Evolutionary conservation across 2,888 invertebrate genomes (phyloP).

Genomic region (Eretmocerus hayati): DNA sequence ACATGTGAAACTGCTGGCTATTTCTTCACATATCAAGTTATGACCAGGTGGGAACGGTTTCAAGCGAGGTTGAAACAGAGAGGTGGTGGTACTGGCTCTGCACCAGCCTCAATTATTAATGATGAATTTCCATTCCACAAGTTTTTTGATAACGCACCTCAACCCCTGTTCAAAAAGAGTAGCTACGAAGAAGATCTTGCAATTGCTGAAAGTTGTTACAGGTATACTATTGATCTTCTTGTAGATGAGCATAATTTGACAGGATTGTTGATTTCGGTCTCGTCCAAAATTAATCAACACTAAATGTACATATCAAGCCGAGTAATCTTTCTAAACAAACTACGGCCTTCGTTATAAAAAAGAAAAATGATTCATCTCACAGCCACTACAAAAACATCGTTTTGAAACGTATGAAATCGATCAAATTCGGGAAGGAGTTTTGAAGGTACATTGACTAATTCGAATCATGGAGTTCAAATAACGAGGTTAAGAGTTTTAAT

Average conservation of each 20-base stretch:
- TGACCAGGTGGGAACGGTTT: slow-evolving; percentile 90
- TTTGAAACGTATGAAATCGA: too few relatives aligned
- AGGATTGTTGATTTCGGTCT: too few relatives aligned
- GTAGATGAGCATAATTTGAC: background rate
- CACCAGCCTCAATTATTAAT: slow-evolving; percentile 53
- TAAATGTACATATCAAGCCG: too few relatives aligned
- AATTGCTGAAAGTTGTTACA: slow-evolving; percentile 87
- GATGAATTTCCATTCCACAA: slow-evolving; percentile 88
- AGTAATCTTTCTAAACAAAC: too few relatives aligned
- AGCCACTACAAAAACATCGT: too few relatives aligned
- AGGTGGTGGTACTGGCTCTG: slow-evolving; percentile 36
- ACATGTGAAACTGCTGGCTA: slow-evolving; percentile 98
- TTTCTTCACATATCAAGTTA: slow-evolving; percentile 90
- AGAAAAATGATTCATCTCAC: too few relatives aligned
- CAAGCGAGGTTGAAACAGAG: slow-evolving; percentile 55
- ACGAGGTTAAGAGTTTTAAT: too few relatives aligned
- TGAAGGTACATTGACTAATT: too few relatives aligned
- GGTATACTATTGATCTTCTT: slow-evolving; percentile 38
- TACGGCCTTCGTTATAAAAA: too few relatives aligned
- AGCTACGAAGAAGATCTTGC: slow-evolving; percentile 76
- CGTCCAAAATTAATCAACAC: too few relatives aligned
- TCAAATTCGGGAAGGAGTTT: too few relatives aligned
- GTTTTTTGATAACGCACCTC: slow-evolving; percentile 90
- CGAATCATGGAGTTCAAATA: too few relatives aligned
- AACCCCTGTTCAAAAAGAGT: slow-evolving; percentile 79